These are phyloP conservation scores for Neoitamus cyanurus DNA, from an alignment of 2,888 invertebrate genomes.

Conservation along the genomic window DNA sequence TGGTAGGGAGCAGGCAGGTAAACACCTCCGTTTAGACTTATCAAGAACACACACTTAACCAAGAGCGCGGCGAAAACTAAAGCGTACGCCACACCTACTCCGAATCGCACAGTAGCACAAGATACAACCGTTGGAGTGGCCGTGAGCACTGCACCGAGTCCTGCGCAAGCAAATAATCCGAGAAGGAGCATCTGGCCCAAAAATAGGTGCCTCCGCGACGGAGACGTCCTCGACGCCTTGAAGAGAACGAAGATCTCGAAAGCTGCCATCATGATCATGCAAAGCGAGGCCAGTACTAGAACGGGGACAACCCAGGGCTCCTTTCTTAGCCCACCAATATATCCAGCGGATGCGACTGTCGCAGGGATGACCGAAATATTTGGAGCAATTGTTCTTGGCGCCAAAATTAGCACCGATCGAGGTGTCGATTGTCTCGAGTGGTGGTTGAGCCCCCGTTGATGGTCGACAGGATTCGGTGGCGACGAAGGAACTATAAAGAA, in stretches of 20 bases:
- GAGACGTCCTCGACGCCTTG: slow-evolving; percentile 84
- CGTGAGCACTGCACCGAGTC: slow-evolving; percentile 81
- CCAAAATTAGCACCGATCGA: slow-evolving; percentile 59
- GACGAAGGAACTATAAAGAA: slow-evolving; percentile 81
- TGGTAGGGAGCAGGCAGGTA: slow-evolving; percentile 94
- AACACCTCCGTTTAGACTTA: slow-evolving; percentile 90
- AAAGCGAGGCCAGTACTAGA: slow-evolving; percentile 83
- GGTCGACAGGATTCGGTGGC: slow-evolving; percentile 57
- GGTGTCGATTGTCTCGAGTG: slow-evolving; percentile 60
- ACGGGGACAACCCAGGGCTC: slow-evolving; percentile 94
- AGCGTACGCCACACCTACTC: slow-evolving; percentile 84
- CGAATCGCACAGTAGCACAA: slow-evolving; percentile 84
- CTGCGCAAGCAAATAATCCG: slow-evolving; percentile 84
- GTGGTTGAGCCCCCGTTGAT: slow-evolving; percentile 59
- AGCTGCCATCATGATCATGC: slow-evolving; percentile 85
- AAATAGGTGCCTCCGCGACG: slow-evolving; percentile 85
- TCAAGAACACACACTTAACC: slow-evolving; percentile 93
- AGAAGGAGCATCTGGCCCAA: slow-evolving; percentile 87
- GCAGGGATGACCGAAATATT: slow-evolving; percentile 57
- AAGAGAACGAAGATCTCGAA: slow-evolving; percentile 92
- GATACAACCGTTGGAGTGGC: slow-evolving; percentile 82
- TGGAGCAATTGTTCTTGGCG: slow-evolving; percentile 56
- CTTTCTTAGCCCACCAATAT: slow-evolving; percentile 70
- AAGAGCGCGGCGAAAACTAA: slow-evolving; percentile 90
- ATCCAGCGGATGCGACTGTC: slow-evolving; percentile 60